These are phyloP conservation scores for Lymantria monacha DNA, from an alignment of 2,888 invertebrate genomes.

Conservation along the genomic window DNA sequence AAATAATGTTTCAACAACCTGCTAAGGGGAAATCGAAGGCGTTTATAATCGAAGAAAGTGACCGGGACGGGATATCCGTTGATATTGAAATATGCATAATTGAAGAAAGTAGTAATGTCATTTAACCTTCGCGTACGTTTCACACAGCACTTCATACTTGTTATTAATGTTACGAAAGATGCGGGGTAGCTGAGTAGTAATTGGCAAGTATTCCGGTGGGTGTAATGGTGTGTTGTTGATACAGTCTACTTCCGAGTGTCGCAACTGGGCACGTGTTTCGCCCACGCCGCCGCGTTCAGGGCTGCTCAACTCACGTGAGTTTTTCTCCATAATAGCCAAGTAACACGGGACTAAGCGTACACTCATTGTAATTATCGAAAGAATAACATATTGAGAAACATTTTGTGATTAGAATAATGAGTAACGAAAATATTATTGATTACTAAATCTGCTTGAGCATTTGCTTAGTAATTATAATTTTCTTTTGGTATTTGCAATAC, in stretches of 20 bases:
- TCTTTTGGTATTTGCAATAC: no score
- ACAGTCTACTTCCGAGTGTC: conserved; percentile 55
- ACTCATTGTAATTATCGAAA: background rate
- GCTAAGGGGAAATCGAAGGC: conserved; percentile 10
- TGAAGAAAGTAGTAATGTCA: conserved; percentile 35
- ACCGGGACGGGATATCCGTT: conserved; percentile 25
- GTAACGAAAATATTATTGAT: background rate
- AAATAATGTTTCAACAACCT: background rate
- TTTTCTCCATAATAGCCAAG: conserved; percentile 22
- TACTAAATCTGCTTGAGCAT: no score
- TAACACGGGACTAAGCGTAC: conserved; percentile 14
- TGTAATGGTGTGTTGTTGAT: conserved; percentile 48
- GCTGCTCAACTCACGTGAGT: conserved; percentile 29
- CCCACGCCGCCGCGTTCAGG: conserved; percentile 33
- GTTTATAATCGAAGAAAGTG: conserved; percentile 17
- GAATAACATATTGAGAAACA: background rate
- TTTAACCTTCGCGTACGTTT: conserved; percentile 6
- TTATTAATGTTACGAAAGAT: conserved; percentile 33
- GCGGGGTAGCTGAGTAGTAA: conserved; percentile 32
- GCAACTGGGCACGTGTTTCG: conserved; percentile 47
- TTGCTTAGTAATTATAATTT: no score
- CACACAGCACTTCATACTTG: conserved; percentile 1
- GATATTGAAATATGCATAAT: conserved; percentile 27
- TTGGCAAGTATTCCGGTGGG: conserved; percentile 37
- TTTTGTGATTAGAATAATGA: background rate